Evolutionary conservation across 1,140 invertebrate genomes (phyloP), one percentile per base, ranked within the genome.

Genomic region (Zaprionus kolodkinae): DNA sequence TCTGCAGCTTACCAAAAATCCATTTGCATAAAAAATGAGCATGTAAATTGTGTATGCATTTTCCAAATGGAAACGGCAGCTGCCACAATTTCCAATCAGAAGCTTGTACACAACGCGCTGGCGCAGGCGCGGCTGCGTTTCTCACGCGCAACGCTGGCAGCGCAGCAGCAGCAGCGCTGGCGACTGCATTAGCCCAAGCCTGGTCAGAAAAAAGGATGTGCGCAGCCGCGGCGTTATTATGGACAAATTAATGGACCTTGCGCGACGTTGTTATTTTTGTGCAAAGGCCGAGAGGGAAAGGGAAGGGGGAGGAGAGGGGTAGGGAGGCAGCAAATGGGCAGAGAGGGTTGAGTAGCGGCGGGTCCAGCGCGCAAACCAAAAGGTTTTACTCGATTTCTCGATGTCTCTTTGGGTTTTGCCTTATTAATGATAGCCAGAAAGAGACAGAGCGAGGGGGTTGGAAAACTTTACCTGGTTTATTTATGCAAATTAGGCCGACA

Each of bases 11-110:
- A 78, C 40, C 40, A 21, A 21, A 55, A 68, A 57, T 56, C 72
- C 83, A 88, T 88, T 88, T 88, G 85, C 85, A 88, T 88, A 88
- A 80, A 78, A 88, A 83, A 87, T 87, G 77, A 87, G 87, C 84
- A 78, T 87, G 84, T 80, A 88, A 88, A 84, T 80, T 67, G 17
- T 17, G 15, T 7, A 21, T 17, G 10, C 38, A 71, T 62, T 55
- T 70, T 59, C 63, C 57, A 62, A 40, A 33, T 61, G 35, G 67
- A 50, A 48, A 33, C 12, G 25, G 25, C 60, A 45, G 61, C 73
- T 52, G 25, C 35, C 35, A 40, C 54, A 55, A 17, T 69, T 69
- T 73, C 65, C 77, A 77, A 69, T 65, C 57, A 40, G 68, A 76
- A 45, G 27, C 60, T 21, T 21, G 21, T 21, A 52, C n/a, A 45